Evolutionary conservation across 2,888 invertebrate species (phyloP).

Genomic region (Agrochola circellaris): DNA sequence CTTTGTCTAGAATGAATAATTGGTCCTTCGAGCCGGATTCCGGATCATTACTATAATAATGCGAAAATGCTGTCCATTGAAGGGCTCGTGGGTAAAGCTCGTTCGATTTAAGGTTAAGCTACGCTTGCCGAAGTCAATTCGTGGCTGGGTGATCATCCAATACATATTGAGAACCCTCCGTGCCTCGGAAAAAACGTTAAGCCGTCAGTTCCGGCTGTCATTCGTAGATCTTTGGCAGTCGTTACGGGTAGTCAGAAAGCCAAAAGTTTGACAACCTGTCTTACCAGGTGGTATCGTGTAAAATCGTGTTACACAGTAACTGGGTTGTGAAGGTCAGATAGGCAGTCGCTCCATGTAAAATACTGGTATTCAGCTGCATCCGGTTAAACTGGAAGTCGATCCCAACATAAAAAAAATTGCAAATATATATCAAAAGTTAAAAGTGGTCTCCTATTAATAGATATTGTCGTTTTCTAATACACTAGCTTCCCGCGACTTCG

Average conservation of each 20-base stretch:
- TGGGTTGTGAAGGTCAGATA: not conserved
- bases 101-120: not conserved
- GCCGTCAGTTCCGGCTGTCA: not conserved
- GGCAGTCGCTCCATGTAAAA: not conserved
- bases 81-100: not conserved
- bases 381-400: not conserved
- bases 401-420: no score
- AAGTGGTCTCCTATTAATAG: no score
- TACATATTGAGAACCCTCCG: not conserved
- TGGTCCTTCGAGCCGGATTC: conserved; percentile 19
- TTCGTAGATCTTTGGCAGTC: not conserved
- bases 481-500: no score
- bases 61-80: no score
- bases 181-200: not conserved
- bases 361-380: not conserved
- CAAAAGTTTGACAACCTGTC: not conserved
- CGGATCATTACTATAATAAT: not conserved
- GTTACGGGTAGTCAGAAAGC: not conserved
- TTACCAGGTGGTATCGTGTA: not conserved
- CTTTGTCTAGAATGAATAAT: not conserved
- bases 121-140: not conserved
- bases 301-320: not conserved
- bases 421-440: no score
- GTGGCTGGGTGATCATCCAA: not conserved
- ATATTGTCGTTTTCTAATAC: no score